Percentiles rank a stretch among this genome's conserved stretches.
phyloP scores from a whole-genome alignment of 2,888 invertebrate genomes.

The Panzeria rudis region DNA sequence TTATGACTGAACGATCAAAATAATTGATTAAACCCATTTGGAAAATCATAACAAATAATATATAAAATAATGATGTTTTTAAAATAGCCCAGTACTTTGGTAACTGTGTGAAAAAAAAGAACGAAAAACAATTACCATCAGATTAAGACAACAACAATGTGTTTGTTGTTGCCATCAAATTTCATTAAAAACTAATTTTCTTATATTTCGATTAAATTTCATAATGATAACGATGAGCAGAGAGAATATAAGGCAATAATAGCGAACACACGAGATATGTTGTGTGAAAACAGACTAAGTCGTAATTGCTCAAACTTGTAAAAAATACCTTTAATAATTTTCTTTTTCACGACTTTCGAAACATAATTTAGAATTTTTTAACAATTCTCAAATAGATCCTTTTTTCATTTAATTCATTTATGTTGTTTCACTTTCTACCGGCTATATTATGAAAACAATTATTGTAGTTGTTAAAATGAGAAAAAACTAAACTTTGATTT shows the following conservation, averaged over 20 bases:
- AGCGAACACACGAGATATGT: not conserved
- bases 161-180: conserved; percentile 57
- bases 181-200: conserved; percentile 64
- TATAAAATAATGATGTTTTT: conserved; percentile 53
- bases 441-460: too few relatives aligned
- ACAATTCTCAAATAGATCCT: too few relatives aligned
- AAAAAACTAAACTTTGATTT: too few relatives aligned
- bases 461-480: too few relatives aligned
- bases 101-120: conserved; percentile 3
- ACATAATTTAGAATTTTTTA: too few relatives aligned
- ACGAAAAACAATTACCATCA: conserved; percentile 22
- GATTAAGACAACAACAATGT: conserved; percentile 49
- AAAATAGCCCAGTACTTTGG: conserved; percentile 18
- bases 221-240: conserved; percentile 28
- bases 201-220: conserved; percentile 51
- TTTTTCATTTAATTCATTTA: too few relatives aligned
- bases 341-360: too few relatives aligned
- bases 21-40: conserved; percentile 53
- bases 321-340: too few relatives aligned
- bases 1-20: conserved; percentile 36
- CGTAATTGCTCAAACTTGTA: too few relatives aligned
- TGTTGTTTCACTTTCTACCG: too few relatives aligned
- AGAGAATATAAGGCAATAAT: conserved; percentile 2
- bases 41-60: conserved; percentile 19
- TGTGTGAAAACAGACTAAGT: not conserved